These are phyloP conservation scores for Xyrichtys novacula DNA, from an alignment of 2,797 vertebrate genomes.

Conservation along the genomic window DNA sequence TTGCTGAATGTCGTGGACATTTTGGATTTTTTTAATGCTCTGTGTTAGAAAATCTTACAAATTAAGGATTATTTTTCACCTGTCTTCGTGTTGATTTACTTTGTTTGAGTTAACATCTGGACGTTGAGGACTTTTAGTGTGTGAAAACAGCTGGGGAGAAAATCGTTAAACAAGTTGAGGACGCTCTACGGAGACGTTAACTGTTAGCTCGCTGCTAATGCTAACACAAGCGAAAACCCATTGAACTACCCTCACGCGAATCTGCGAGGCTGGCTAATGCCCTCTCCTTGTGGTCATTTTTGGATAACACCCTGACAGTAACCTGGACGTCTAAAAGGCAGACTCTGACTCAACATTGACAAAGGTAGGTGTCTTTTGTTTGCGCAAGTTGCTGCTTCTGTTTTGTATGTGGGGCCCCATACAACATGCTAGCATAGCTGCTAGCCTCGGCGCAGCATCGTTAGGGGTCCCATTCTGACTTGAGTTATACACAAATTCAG, in stretches of 20 bases:
- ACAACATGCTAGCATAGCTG: constrained; percentile 63
- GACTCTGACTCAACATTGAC: constrained; percentile 18
- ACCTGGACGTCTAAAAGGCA: constrained; percentile 38
- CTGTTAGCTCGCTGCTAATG: constrained; percentile 66
- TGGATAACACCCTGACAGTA: constrained; percentile 2
- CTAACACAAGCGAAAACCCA: constrained; percentile 26
- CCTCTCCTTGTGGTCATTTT: not conserved
- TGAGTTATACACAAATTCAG: not conserved
- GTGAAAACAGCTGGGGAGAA: constrained; percentile 34
- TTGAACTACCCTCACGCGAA: constrained; percentile 22
- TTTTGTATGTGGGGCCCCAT: constrained; percentile 39
- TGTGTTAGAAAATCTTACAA: constrained; percentile 29
- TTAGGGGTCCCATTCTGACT: constrained; percentile 37
- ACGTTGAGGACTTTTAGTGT: constrained; percentile 22
- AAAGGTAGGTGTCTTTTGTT: constrained; percentile 67
- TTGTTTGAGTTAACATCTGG: not conserved
- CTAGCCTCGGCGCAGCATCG: constrained; percentile 44
- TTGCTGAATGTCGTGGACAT: constrained; percentile 82
- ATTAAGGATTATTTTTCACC: not conserved
- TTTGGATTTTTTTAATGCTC: constrained; percentile 77
- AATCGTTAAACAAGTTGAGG: constrained; percentile 59
- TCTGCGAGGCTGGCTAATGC: constrained; percentile 39
- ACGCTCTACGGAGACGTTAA: constrained; percentile 61
- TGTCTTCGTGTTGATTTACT: not conserved
- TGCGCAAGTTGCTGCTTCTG: constrained; percentile 26